phyloP scores from a whole-genome alignment of 2,888 invertebrate species.

The Allygus modestus region DNA sequence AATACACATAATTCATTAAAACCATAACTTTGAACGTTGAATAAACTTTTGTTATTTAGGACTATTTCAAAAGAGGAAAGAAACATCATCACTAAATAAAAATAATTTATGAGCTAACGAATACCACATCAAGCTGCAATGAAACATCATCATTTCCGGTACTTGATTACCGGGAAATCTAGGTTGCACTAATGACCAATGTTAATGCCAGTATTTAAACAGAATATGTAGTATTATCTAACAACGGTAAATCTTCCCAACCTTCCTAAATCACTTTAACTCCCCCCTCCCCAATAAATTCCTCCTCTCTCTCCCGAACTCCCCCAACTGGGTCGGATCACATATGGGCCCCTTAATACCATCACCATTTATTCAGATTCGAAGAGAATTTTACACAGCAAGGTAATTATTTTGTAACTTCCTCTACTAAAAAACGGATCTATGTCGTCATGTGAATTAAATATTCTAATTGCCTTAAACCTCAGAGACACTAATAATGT shows the following conservation, averaged over 20 bases:
- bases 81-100: not conserved
- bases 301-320: not conserved
- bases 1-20: too few relatives aligned
- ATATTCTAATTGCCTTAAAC: too few relatives aligned
- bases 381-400: too few relatives aligned
- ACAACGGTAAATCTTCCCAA: not conserved
- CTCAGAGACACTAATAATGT: too few relatives aligned
- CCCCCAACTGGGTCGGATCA: not conserved
- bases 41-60: too few relatives aligned
- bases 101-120: too few relatives aligned
- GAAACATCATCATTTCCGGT: slow-evolving; percentile 10
- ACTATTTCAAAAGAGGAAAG: not conserved
- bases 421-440: too few relatives aligned
- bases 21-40: too few relatives aligned
- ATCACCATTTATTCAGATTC: too few relatives aligned
- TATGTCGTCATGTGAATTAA: too few relatives aligned
- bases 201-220: not conserved
- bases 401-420: too few relatives aligned
- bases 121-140: not conserved
- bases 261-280: not conserved
- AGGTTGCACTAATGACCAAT: not conserved
- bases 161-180: not conserved
- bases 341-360: not conserved
- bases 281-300: not conserved
- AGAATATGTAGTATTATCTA: not conserved